Conservation (phyloP, 2,888 invertebrate genomes). For the Lypha dubia region DNA sequence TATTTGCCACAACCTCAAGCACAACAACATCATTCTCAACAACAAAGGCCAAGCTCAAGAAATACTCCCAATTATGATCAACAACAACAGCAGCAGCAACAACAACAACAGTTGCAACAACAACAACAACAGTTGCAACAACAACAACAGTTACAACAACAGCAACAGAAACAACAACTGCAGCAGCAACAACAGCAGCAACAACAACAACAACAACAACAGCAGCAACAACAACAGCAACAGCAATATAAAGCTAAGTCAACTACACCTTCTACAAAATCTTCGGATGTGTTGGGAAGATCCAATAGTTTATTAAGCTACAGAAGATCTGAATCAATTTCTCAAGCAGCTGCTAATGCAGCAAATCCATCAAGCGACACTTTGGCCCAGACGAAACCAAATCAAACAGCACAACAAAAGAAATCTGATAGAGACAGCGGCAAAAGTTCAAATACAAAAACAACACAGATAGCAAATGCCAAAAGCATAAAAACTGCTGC, state of each 20-base stretch:
- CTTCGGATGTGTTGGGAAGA: conserved; percentile 23
- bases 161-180: neutral
- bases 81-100: conserved; percentile 13
- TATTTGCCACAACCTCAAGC: conserved; percentile 59
- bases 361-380: conserved; percentile 18
- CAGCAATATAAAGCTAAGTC: conserved; percentile 53
- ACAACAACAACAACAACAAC: conserved; percentile 24
- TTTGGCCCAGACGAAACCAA: conserved; percentile 37
- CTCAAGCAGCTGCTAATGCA: conserved; percentile 2
- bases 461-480: conserved; percentile 1
- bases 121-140: conserved; percentile 9
- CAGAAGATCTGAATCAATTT: conserved; percentile 51
- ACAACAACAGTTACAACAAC: conserved; percentile 8
- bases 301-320: conserved; percentile 61
- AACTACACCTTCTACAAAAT: conserved; percentile 24
- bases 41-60: conserved; percentile 63
- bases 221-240: conserved; percentile 9
- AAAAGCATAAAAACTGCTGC: conserved; percentile 36
- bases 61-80: conserved; percentile 58
- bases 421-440: conserved; percentile 34
- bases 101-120: neutral
- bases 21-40: conserved; percentile 52
- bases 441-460: conserved; percentile 26
- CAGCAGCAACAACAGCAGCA: neutral
- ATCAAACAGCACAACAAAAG: conserved; percentile 39